These are phyloP conservation scores for Trematomus bernacchii DNA, from an alignment of 2,797 vertebrate species.

Conservation along the genomic window DNA sequence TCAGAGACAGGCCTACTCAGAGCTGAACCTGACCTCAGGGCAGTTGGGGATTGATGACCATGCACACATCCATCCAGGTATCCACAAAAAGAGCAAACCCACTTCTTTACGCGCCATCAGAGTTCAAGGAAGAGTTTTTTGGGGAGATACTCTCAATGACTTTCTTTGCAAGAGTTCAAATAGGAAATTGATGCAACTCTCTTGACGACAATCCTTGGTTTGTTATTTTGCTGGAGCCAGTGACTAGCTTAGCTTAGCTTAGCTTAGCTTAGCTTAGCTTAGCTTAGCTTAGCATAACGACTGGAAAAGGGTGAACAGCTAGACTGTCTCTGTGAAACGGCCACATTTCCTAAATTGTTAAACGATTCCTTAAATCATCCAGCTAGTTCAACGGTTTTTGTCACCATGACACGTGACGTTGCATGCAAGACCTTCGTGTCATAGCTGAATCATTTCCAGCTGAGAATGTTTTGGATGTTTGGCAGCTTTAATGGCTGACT, in stretches of 20 bases:
- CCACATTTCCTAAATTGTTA: not conserved
- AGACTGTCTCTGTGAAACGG: too few relatives aligned
- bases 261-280: not conserved
- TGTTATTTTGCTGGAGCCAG: too few relatives aligned
- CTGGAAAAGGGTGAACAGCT: not conserved
- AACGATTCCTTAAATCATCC: not conserved
- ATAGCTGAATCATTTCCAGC: not conserved
- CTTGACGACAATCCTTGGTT: too few relatives aligned
- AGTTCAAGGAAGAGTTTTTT: not conserved
- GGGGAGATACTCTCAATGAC: not conserved
- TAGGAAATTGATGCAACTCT: too few relatives aligned
- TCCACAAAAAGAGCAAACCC: constrained; percentile 10
- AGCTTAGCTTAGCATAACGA: constrained; percentile 2
- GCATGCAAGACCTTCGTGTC: not conserved
- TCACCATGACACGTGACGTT: not conserved
- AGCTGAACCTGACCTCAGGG: constrained; percentile 90
- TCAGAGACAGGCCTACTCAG: constrained; percentile 91
- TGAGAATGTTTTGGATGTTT: not conserved
- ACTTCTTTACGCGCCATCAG: not conserved
- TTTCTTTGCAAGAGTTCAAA: not conserved
- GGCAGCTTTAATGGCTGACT: not conserved
- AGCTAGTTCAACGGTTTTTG: not conserved
- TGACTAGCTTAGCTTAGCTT: not conserved
- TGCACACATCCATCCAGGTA: constrained; percentile 93
- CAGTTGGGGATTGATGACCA: constrained; percentile 97